Percentiles rank a stretch among this genome's conserved stretches.
Conservation (phyloP, 2,797 vertebrate species). For the Cuculus canorus region DNA sequence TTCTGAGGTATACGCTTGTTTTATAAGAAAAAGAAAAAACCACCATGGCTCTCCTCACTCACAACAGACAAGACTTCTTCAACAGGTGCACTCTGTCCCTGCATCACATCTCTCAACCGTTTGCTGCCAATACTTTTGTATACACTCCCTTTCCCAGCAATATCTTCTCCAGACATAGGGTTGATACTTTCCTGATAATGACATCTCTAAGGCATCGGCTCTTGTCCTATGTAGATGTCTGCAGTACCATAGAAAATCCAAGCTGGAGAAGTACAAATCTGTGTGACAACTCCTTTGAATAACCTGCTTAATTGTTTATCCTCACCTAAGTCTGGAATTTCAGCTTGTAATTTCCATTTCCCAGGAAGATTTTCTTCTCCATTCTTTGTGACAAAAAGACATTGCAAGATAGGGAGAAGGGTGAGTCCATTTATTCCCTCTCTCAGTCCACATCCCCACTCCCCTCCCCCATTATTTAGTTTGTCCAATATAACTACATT, state of each 20-base stretch:
- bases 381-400: neutral
- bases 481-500: neutral
- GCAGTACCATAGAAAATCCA: neutral
- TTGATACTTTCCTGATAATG: neutral
- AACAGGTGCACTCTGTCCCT: neutral
- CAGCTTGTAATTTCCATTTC: neutral
- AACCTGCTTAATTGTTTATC: neutral
- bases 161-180: neutral
- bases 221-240: neutral
- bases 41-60: accelerated
- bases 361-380: neutral
- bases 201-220: neutral
- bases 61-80: neutral
- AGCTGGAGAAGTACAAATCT: neutral
- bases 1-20: neutral
- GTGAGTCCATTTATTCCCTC: neutral
- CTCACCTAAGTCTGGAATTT: neutral
- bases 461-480: accelerated
- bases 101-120: neutral
- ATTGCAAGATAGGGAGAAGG: neutral
- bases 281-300: neutral
- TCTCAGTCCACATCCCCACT: neutral
- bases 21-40: neutral
- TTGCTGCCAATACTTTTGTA: neutral
- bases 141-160: neutral